Conservation (phyloP, 2,113 vertebrate genomes). For the Microcebus murinus region DNA sequence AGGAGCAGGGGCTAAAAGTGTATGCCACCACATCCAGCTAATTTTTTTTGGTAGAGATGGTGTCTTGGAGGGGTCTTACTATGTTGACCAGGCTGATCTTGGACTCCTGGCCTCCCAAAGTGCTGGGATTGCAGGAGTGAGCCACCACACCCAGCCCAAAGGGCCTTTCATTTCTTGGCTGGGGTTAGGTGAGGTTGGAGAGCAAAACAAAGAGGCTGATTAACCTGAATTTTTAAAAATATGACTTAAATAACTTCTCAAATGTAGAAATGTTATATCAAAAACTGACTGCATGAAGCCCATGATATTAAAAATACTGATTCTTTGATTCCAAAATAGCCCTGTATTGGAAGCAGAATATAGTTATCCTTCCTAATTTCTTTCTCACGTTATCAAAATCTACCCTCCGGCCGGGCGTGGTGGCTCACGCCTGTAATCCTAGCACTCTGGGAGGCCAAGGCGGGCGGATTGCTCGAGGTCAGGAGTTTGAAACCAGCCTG, state of each 20-base stretch:
- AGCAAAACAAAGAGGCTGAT: not conserved
- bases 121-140: not conserved
- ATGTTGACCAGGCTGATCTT: not conserved
- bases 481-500: too few species aligned
- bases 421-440: too few species aligned
- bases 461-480: too few species aligned
- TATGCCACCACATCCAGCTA: not conserved
- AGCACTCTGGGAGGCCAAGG: too few species aligned
- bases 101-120: not conserved
- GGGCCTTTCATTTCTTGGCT: not conserved
- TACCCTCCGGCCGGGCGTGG: not conserved
- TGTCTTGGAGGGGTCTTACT: not conserved
- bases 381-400: not conserved
- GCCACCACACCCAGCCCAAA: not conserved
- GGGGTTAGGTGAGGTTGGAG: not conserved
- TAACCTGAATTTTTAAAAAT: not conserved
- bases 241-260: not conserved
- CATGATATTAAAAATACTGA: not conserved
- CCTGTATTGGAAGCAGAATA: not conserved
- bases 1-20: not conserved
- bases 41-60: not conserved
- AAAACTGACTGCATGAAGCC: not conserved
- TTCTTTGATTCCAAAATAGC: slow-evolving; percentile 13
- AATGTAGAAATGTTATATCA: not conserved
- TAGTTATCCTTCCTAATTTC: not conserved